Percentiles rank a stretch among this genome's conserved stretches.
Conservation (phyloP, 2,888 invertebrate species). For the Stramonita haemastoma region DNA sequence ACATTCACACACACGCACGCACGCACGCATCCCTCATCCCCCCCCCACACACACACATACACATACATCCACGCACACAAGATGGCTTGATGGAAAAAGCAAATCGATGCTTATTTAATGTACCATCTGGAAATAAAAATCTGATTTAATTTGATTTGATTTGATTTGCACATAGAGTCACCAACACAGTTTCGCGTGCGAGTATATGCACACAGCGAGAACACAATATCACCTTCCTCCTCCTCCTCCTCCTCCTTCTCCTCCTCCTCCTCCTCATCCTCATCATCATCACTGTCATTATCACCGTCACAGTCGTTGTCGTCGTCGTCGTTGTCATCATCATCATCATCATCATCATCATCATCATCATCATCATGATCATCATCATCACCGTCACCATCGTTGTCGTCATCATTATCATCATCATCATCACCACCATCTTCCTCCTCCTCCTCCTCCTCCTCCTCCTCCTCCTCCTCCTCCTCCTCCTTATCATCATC, state of each 20-base stretch:
- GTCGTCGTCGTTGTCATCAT: background rate
- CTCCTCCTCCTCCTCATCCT: background rate
- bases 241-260: conserved; percentile 17
- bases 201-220: too few species aligned
- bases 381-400: background rate
- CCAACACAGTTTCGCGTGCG: too few species aligned
- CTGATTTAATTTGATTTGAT: background rate
- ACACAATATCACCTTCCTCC: conserved; percentile 26
- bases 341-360: conserved; percentile 30
- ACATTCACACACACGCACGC: conserved; percentile 8
- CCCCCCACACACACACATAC: background rate
- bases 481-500: conserved; percentile 7
- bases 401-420: conserved; percentile 24
- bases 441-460: background rate
- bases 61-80: background rate
- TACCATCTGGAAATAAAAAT: too few species aligned
- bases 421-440: conserved; percentile 1
- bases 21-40: background rate
- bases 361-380: conserved; percentile 39
- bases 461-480: too few species aligned
- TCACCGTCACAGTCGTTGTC: background rate
- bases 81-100: too few species aligned
- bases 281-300: conserved; percentile 21
- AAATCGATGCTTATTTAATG: too few species aligned
- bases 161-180: too few species aligned